Base-by-base conservation (phyloP, 2,113 vertebrate genomes). In the Lagopus muta region DNA sequence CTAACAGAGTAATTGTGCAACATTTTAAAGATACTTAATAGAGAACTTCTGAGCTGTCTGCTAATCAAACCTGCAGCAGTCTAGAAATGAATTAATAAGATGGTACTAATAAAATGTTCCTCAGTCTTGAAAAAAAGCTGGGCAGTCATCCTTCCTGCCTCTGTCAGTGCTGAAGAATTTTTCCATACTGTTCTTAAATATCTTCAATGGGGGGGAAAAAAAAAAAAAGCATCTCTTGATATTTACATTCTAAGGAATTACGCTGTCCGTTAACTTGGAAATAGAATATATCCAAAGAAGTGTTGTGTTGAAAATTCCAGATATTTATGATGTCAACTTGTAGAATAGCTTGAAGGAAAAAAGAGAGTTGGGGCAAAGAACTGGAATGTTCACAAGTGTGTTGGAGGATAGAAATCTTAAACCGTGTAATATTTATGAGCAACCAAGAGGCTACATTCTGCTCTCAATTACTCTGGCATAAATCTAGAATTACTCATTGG, bases 401-500 rank as follows among this genome's bases (percentile, higher is more conserved):
- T 69, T 91, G 81, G 57, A 84, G 70, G 36, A 70, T 18, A 92
- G 86, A 86, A 92, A 70, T 79, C 48, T 76, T 84, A 79, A 94
- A 54, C n/a, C 81, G 38, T 72, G 32, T 72, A 84, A 75, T 85
- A 93, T 92, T 90, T 95, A 61, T 78, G 82, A 76, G 58, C 62
- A 86, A 94, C 58, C 24, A 76, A 94, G 75, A 94, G 61, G 58
- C 62, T 84, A 69, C 95, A 89, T 93, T 96, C 92, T 96, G 83
- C 81, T 96, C 91, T 95, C 91, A 93, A 84, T 90, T 96, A 92
- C 89, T 84, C 52, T 85, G 81, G 81, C 91, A 96, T 93, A 89
- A 90, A 93, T 93, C 77, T 90, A 94, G 62, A 94, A 78, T 96
- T 94, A 93, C 83, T 96, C 91, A 85, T 89, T 89, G 86, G 48